phyloP scores from a whole-genome alignment of 2,113 vertebrate species.

The Oreochromis tanganicae region DNA sequence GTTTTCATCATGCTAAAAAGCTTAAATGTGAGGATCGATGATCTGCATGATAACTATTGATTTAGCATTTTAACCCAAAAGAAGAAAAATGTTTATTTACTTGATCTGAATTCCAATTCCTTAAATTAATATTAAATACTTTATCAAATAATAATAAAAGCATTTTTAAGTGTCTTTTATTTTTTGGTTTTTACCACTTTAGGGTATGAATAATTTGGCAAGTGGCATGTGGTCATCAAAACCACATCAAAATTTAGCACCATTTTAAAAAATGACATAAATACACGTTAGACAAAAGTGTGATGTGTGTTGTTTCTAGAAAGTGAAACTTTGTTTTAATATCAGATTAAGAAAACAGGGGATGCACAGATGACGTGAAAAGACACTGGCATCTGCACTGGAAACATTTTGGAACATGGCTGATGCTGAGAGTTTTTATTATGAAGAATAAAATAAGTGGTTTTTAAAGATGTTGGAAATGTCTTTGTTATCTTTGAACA shows the following conservation, averaged over 20 bases:
- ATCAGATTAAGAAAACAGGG: neutral
- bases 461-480: neutral
- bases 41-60: neutral
- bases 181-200: neutral
- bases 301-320: neutral
- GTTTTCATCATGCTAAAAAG: neutral
- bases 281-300: neutral
- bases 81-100: neutral
- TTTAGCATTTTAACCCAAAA: neutral
- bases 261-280: neutral
- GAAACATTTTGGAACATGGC: neutral
- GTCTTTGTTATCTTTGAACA: neutral
- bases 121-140: neutral
- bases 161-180: neutral
- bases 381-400: neutral
- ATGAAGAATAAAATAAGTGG: neutral
- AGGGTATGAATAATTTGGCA: neutral
- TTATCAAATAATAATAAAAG: neutral
- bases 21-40: accelerated
- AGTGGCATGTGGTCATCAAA: neutral
- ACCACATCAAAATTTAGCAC: accelerated
- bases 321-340: neutral
- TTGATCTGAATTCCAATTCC: neutral
- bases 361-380: neutral
- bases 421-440: neutral